Conservation (phyloP, 2,888 invertebrate genomes). For the Camponotus fellah region DNA sequence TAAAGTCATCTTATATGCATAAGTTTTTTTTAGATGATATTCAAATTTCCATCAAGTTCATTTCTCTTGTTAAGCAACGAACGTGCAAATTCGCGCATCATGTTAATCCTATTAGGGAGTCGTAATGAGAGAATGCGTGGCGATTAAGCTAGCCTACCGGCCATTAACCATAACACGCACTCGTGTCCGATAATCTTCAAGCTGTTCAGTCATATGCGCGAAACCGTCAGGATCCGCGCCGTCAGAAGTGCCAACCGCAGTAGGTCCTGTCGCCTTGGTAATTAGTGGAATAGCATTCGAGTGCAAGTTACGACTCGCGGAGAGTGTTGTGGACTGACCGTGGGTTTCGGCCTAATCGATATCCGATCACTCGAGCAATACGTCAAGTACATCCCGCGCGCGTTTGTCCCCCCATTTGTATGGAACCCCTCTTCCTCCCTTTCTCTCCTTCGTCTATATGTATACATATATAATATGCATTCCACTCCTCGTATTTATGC, state of each 20-base stretch:
- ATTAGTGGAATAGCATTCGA: conserved; percentile 82
- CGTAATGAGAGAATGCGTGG: conserved; percentile 45
- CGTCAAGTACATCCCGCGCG: conserved; percentile 83
- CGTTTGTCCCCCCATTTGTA: conserved; percentile 68
- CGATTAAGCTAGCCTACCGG: conserved; percentile 42
- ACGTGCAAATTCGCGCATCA: not conserved
- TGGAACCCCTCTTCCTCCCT: conserved; percentile 1
- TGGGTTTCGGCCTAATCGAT: conserved; percentile 81
- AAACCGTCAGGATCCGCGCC: conserved; percentile 75
- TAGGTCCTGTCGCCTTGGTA: conserved; percentile 80
- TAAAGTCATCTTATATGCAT: not conserved
- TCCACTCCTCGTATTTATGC: conserved; percentile 45
- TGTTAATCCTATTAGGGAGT: conserved; percentile 13
- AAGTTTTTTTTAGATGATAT: not conserved
- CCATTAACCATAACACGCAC: conserved; percentile 66
- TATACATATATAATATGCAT: conserved; percentile 35
- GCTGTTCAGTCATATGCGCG: conserved; percentile 65
- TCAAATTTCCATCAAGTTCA: not conserved
- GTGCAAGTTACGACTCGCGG: conserved; percentile 82
- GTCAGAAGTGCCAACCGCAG: conserved; percentile 78
- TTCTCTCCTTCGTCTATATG: not conserved
- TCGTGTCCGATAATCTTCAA: conserved; percentile 65
- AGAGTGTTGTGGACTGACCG: conserved; percentile 74
- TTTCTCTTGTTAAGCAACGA: not conserved
- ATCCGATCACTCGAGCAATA: conserved; percentile 84